These are phyloP conservation scores for Galeopterus variegatus DNA, from an alignment of 2,113 vertebrate genomes.

Conservation along the genomic window DNA sequence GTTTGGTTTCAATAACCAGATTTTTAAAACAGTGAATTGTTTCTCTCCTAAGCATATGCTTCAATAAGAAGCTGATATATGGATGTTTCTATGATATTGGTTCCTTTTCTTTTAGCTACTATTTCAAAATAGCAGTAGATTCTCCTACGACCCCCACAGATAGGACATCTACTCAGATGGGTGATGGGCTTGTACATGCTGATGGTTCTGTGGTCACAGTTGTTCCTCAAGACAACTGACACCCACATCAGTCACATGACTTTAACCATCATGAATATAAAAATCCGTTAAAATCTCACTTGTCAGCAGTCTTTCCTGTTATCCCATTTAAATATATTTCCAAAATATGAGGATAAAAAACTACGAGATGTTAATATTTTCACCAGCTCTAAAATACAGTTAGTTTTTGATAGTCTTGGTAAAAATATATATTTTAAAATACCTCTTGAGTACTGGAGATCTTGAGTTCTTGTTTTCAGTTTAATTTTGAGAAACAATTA, in stretches of 20 bases:
- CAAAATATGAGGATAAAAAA: neutral
- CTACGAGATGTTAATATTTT: neutral
- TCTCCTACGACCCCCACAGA: neutral
- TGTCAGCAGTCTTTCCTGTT: neutral
- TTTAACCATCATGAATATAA: neutral
- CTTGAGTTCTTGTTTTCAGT: neutral
- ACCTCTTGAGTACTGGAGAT: neutral
- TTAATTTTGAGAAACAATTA: constrained; percentile 53
- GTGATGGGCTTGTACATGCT: neutral
- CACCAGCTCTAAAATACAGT: neutral
- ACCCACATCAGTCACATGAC: neutral
- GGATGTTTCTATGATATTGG: neutral
- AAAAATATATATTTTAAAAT: neutral
- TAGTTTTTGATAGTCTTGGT: neutral
- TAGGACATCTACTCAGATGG: neutral
- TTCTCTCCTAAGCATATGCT: neutral
- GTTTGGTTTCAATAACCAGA: neutral
- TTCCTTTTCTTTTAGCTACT: neutral
- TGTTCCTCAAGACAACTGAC: neutral
- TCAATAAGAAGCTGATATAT: neutral
- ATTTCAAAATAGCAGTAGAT: neutral
- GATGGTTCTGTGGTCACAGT: neutral
- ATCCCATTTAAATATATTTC: neutral
- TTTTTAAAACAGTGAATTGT: neutral
- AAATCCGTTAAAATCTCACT: neutral